Evolutionary conservation across 2,797 vertebrate genomes (phyloP), one percentile per base, ranked within the genome.

Genomic region (Propithecus perrieri): DNA sequence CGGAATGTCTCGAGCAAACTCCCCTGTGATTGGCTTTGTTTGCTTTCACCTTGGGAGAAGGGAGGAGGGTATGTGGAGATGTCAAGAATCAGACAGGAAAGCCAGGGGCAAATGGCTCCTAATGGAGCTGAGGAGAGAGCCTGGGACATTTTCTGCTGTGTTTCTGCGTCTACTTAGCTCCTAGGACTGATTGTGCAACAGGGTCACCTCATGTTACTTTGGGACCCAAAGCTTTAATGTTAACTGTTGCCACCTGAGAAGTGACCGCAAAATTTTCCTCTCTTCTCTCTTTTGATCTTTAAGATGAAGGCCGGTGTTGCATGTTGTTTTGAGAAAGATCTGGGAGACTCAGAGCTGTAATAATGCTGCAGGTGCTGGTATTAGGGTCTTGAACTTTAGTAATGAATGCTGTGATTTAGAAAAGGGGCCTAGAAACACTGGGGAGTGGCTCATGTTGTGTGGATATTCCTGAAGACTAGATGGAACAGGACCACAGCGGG

Each of bases 271-370:
- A 79, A 48, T 80, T 95, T 76, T 84, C 91, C 69, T 79, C 6
- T 91, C 35, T 86, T 20, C 22, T 93, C 38, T 89, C 84, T 95
- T 79, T 96, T 94, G 93, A 97, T 87, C 65, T 69, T 76, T 48
- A 92, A 93, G 74, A 76, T 94, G 94, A 88, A 95, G 96, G 80
- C 94, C 80, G 85, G 75, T 30, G 48, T 90, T 88, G 61, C 63
- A 28, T 87, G 78, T 96, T 93, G 93, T 96, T 96, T 85, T 96
- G 84, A 96, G 95, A 91, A 94, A 85, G 67, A 86, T 91, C 53
- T 87, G 71, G 95, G 89, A 93, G 79, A 96, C 72, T 93, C 75
- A 83, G 85, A 96, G 87, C 72, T 96, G 83, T 97, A 90, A 74
- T 95, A 93, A 96, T 94, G 74, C 72, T 92, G 80, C 87, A 94